These are phyloP conservation scores for Uria lomvia DNA, from an alignment of 2,113 vertebrate species.

Conservation along the genomic window DNA sequence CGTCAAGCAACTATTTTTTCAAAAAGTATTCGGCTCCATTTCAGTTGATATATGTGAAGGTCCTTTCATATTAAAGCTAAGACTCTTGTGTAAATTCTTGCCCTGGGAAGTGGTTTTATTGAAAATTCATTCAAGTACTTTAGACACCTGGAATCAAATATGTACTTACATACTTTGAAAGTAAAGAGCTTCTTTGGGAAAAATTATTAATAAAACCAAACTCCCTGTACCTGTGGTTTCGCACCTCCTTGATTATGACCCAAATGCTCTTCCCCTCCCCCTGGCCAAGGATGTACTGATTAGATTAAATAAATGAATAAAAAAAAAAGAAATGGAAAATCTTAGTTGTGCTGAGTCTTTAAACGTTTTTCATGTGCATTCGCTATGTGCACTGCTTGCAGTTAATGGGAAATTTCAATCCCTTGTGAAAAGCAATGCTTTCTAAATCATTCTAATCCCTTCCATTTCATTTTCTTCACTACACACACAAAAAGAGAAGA, in stretches of 20 bases:
- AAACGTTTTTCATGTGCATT: background rate
- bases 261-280: background rate
- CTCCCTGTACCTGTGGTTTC: background rate
- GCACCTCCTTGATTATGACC: background rate
- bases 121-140: background rate
- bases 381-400: background rate
- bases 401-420: background rate
- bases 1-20: background rate
- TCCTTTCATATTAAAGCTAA: background rate
- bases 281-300: background rate
- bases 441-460: background rate
- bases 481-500: background rate
- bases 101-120: background rate
- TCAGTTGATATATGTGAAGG: background rate
- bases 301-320: background rate
- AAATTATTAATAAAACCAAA: background rate
- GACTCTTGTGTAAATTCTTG: background rate
- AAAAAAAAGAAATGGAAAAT: fast-evolving
- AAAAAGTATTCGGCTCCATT: background rate
- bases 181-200: background rate
- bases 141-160: background rate
- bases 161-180: background rate
- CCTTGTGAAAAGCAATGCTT: background rate
- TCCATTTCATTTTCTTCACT: background rate
- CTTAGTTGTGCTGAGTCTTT: background rate